Conservation (phyloP, 2,888 invertebrate genomes). For the Nomada lathburiana region DNA sequence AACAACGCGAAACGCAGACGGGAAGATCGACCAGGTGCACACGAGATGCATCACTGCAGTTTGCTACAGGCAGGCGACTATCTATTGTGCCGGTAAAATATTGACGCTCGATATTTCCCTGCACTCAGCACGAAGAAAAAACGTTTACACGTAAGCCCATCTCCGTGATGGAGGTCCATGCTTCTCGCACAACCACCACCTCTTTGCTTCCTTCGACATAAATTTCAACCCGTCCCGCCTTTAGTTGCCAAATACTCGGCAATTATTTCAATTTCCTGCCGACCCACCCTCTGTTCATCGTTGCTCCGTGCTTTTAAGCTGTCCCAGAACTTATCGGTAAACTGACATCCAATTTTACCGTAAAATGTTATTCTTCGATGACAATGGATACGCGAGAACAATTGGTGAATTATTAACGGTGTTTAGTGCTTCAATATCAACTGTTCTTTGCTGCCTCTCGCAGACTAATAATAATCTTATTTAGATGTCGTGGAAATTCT, state of each 20-base stretch:
- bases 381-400: not conserved
- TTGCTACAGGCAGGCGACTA: slow-evolving; percentile 68
- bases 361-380: not conserved
- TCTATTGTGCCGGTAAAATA: slow-evolving; percentile 79
- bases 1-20: slow-evolving; percentile 66
- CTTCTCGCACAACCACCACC: slow-evolving; percentile 1
- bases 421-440: no score
- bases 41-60: slow-evolving; percentile 72
- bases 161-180: slow-evolving; percentile 39
- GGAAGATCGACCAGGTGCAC: slow-evolving; percentile 70
- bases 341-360: not conserved
- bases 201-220: slow-evolving; percentile 39
- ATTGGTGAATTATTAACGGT: no score
- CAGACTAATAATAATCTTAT: no score
- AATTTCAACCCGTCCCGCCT: slow-evolving; percentile 14
- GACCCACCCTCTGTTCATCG: not conserved
- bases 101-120: slow-evolving; percentile 79
- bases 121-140: slow-evolving; percentile 52
- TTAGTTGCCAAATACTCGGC: slow-evolving; percentile 9
- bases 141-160: slow-evolving; percentile 57
- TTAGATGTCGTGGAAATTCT: no score
- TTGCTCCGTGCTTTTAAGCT: slow-evolving; percentile 20
- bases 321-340: slow-evolving; percentile 12
- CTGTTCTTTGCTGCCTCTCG: no score
- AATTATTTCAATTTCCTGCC: slow-evolving; percentile 40